phyloP scores from a whole-genome alignment of 2,797 vertebrate species.

The Liasis olivaceus region DNA sequence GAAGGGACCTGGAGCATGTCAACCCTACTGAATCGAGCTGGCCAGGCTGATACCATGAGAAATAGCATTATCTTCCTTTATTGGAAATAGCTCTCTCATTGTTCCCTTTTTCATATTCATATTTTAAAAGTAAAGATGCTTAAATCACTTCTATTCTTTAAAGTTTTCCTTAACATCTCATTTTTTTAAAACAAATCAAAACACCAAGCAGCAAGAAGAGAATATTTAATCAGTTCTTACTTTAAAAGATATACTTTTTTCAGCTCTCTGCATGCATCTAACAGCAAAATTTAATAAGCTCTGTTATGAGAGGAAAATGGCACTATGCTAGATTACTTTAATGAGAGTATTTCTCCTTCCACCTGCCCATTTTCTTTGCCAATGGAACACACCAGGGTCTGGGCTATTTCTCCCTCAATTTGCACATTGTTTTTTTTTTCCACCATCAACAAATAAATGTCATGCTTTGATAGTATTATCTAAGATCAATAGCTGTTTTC shows the following conservation, averaged over 20 bases:
- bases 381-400: constrained; percentile 2
- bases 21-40: background rate
- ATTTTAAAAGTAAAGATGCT: constrained; percentile 4
- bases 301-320: background rate
- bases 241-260: background rate
- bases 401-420: background rate
- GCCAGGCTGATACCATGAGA: background rate
- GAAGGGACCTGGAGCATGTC: background rate
- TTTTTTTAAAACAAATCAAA: background rate
- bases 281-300: background rate
- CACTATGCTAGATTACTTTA: constrained; percentile 14
- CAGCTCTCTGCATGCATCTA: background rate
- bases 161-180: background rate
- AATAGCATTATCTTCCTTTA: background rate
- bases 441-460: background rate
- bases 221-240: background rate
- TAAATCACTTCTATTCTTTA: background rate
- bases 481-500: constrained; percentile 21
- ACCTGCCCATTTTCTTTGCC: background rate
- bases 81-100: background rate
- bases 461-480: constrained; percentile 3
- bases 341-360: background rate
- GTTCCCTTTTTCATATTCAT: background rate
- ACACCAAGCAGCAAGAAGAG: background rate
- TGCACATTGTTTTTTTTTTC: constrained; percentile 8